Percentiles rank a stretch among this genome's conserved stretches.
These are phyloP conservation scores for Cheirogaleus major DNA, from an alignment of 2,797 vertebrate genomes.

Conservation along the genomic window DNA sequence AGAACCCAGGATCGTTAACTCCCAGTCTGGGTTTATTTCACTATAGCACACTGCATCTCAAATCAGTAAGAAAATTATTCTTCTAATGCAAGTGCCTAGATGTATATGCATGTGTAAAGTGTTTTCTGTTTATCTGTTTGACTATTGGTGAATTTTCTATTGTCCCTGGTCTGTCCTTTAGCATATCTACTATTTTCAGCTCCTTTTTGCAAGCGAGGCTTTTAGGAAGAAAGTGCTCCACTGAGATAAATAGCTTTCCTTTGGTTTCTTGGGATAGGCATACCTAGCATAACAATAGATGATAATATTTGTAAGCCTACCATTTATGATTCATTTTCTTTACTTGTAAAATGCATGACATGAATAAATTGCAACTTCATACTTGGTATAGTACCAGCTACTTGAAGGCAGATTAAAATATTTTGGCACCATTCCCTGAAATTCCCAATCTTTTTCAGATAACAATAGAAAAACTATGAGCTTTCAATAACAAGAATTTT, in stretches of 20 bases:
- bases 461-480: constrained; percentile 32
- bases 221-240: constrained; percentile 35
- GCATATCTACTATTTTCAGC: constrained; percentile 45
- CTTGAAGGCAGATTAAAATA: constrained; percentile 36
- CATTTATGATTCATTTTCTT: constrained; percentile 41
- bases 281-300: not conserved
- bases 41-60: not conserved
- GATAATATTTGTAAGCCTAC: constrained; percentile 12
- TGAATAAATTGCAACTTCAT: constrained; percentile 59
- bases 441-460: constrained; percentile 14
- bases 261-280: constrained; percentile 27
- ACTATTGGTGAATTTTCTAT: not conserved
- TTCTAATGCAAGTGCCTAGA: constrained; percentile 27
- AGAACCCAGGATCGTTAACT: not conserved
- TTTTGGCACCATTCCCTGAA: not conserved
- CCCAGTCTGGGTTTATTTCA: not conserved
- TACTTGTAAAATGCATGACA: constrained; percentile 27
- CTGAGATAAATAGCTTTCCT: constrained; percentile 27
- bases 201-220: constrained; percentile 3
- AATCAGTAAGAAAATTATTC: constrained; percentile 37
- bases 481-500: constrained; percentile 33
- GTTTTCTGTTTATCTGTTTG: not conserved
- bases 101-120: not conserved
- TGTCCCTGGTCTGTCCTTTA: constrained; percentile 5
- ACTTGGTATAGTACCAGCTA: not conserved